These are phyloP conservation scores for Habropoda laboriosa DNA, from an alignment of 1,140 invertebrate genomes.

Conservation along the genomic window DNA sequence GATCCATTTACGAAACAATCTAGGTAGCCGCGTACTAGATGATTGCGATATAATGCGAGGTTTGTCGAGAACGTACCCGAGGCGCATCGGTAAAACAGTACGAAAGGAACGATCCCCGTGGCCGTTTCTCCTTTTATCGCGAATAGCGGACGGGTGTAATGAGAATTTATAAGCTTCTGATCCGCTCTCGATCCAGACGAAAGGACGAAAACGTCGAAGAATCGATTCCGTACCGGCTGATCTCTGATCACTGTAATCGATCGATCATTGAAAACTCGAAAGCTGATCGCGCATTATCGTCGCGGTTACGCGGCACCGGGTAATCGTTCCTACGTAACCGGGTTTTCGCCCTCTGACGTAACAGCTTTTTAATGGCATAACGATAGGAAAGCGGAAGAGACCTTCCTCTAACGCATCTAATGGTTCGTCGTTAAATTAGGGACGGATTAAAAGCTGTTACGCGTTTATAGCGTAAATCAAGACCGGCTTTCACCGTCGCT, in stretches of 20 bases:
- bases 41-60: slow-evolving; percentile 49
- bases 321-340: slow-evolving; percentile 3
- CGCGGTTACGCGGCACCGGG: slow-evolving; percentile 21
- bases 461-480: slow-evolving; percentile 28
- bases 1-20: slow-evolving; percentile 50
- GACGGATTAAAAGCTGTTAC: slow-evolving; percentile 41
- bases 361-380: slow-evolving; percentile 38
- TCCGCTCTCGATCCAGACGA: background rate
- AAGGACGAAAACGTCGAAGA: slow-evolving; percentile 1
- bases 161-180: slow-evolving; percentile 45
- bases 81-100: background rate
- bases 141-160: background rate
- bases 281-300: background rate
- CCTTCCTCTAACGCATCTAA: slow-evolving; percentile 16
- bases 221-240: slow-evolving; percentile 1
- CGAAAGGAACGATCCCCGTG: background rate
- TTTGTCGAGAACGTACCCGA: background rate
- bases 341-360: background rate
- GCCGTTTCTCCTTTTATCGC: slow-evolving; percentile 2
- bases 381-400: background rate
- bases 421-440: slow-evolving; percentile 19
- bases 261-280: slow-evolving; percentile 27
- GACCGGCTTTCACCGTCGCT: slow-evolving; percentile 1
- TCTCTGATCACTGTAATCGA: slow-evolving; percentile 13
- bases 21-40: slow-evolving; percentile 26